Evolutionary conservation across 2,888 invertebrate genomes (phyloP), one percentile per base, ranked within the genome.

Genomic region (Agonopterix heracliana): DNA sequence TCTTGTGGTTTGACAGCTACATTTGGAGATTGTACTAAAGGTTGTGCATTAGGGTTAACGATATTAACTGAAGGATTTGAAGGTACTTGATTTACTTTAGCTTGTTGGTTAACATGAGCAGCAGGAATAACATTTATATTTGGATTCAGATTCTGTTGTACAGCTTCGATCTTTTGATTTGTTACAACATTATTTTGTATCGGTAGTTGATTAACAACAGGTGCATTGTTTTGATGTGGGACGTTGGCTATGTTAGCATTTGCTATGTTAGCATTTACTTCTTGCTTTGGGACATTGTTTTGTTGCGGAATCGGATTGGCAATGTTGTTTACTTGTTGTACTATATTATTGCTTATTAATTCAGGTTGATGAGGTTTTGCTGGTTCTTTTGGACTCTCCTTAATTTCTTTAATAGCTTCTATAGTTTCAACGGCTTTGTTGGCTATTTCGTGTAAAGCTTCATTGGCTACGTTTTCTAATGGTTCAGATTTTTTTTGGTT

Each of bases 391-490:
- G 50, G 56, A 34, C 70, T 72, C 47, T 80, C 64, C 63, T 86
- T 69, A 9, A 81, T 87, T 47, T 87, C 79, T 55, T 89, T 74
- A 11, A 89, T 89, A 56, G 89, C 84, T 54, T 81, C 80, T 55
- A 83, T 77, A 17, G 78, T 79, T 65, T 86, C 82, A 3, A 74
- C 81, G 7, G 85, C 84, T 53, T 86, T 79, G 52, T 84, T 79
- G n/a, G 80, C 82, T 59, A 90, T 89, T 56, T 90, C 81, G 57
- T 89, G 77, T 1, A 83, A 81, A n/a, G 81, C 86, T 14, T 82
- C 73, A 52, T 83, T 73, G 0, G 76, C 75, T 42, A 78, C 54
- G 56, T 78, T 75, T 47, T 78, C 71, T 48, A 82, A 61, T 2
- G 64, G 66, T 46, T 77, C 74, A 9, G 54, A 55, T 45, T 76